Percentiles rank a stretch among this genome's conserved stretches.
Evolutionary conservation across 2,113 vertebrate genomes (phyloP).

Genomic region (Struthio camelus): DNA sequence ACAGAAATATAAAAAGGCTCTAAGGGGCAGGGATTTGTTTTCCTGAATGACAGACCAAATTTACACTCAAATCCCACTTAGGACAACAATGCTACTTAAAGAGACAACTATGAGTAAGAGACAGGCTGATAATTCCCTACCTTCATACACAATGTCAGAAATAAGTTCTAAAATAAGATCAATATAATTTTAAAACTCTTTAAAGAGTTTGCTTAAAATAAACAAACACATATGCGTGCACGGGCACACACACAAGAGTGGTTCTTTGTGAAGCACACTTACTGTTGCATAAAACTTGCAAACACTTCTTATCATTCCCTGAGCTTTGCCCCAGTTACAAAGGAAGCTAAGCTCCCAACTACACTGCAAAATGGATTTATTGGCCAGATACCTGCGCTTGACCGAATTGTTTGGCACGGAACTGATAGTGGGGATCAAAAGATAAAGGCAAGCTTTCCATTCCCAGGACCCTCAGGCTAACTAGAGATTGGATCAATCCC

Average conservation of each 20-base stretch:
- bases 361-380: background rate
- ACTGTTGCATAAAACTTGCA: background rate
- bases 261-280: background rate
- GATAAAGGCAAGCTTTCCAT: background rate
- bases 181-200: background rate
- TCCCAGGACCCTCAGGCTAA: background rate
- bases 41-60: background rate
- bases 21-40: background rate
- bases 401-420: background rate
- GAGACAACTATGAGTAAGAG: slow-evolving; percentile 22
- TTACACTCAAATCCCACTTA: background rate
- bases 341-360: background rate
- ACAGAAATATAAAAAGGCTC: background rate
- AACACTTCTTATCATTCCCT: background rate
- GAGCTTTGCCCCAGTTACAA: background rate
- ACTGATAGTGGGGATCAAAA: background rate
- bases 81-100: slow-evolving; percentile 30
- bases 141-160: background rate
- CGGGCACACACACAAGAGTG: background rate
- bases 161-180: background rate
- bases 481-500: background rate
- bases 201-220: background rate
- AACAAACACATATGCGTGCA: background rate
- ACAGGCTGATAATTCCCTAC: background rate
- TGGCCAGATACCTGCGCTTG: background rate